Base-by-base conservation (phyloP, 1,140 invertebrate species). In the Portunus trituberculatus region DNA sequence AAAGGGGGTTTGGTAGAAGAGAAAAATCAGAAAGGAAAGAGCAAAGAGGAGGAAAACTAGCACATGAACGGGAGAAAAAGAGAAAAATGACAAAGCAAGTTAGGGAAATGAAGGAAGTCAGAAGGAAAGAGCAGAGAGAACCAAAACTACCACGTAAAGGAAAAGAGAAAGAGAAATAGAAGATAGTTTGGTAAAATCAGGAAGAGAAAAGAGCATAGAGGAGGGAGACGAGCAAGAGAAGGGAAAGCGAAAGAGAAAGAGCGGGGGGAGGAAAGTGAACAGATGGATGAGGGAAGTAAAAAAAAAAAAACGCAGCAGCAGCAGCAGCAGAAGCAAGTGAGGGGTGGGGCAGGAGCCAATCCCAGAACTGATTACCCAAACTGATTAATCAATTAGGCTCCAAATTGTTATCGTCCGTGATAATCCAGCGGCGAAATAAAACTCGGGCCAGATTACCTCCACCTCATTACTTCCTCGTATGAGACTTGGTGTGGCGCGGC, bases 371-470 rank as follows among this genome's bases (percentile, higher is more conserved):
- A 91, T 91, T 91, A 91, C 28, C 90, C 90, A 91, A 31, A 91
- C 59, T 76, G 39, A 91, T 91, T 91, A 91, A 91, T 91, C 90
- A 91, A 91, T 91, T 91, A 76, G n/a, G 59, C 52, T 91, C 29
- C 67, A 91, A 91, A 91, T 91, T 91, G 52, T 91, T 91, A 91
- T 91, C n/a, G 52, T 28, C 52, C 59, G 29, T 67, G 90, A 76
- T 76, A 91, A 32, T 39, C 90, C 90, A 31, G 90, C 39, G 90
- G 29, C 31, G 84, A 46, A 87, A 87, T 87, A 87, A 87, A 87
- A 87, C 84, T 87, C 84, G 8, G 7, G 84, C 84, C 31, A 46
- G 39, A 39, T 87, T 87, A 87, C 84, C 84, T 87, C 14, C 84
- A 39, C 31, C 84, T 87, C 31, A 76, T 76, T 76, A 76, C 67